Conservation (phyloP, 2,113 vertebrate genomes). For the Balaeniceps rex region DNA sequence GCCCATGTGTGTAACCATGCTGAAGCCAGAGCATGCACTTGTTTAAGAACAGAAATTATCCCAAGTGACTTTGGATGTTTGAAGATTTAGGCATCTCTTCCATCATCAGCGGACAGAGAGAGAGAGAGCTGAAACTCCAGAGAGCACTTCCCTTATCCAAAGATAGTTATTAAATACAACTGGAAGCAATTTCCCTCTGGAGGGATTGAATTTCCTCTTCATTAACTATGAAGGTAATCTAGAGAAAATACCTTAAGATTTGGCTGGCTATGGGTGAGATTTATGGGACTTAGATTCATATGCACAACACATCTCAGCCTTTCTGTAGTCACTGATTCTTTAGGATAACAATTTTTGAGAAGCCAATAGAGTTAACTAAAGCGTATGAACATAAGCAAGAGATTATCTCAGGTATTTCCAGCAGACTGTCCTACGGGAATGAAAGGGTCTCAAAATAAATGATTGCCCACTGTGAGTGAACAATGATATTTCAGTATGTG, state of each 20-base stretch:
- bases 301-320: background rate
- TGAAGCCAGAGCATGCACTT: background rate
- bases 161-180: background rate
- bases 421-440: background rate
- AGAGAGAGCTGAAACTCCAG: background rate
- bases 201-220: background rate
- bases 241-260: background rate
- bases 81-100: background rate
- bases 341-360: background rate
- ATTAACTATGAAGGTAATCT: background rate
- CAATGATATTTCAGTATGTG: background rate
- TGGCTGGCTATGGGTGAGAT: background rate
- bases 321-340: background rate
- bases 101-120: background rate
- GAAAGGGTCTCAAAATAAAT: background rate
- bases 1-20: background rate
- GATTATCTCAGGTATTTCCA: background rate
- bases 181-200: background rate
- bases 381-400: background rate
- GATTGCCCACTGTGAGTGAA: background rate
- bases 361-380: background rate
- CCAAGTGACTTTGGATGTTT: background rate
- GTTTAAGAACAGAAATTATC: background rate
- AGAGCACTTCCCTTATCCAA: background rate
- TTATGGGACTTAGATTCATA: background rate